Conservation (phyloP, 2,888 invertebrate genomes). For the Ophioninae sp. region DNA sequence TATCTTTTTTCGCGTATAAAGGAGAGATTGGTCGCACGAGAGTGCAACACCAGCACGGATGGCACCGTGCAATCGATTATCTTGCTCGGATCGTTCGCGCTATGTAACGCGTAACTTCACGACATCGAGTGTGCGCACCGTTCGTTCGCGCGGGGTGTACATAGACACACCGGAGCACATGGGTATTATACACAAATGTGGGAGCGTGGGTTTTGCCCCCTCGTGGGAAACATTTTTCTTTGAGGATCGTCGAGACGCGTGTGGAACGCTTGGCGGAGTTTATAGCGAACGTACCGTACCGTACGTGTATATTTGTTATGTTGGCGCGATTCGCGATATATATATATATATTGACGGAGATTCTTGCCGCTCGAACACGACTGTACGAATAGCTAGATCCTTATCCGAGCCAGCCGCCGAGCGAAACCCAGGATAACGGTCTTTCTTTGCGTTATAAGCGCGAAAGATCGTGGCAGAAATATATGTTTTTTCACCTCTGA, state of each 20-base stretch:
- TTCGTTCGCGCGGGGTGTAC: neutral
- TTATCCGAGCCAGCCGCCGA: constrained; percentile 55
- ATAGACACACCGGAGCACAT: constrained; percentile 10
- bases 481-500: constrained; percentile 21
- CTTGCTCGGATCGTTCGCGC: constrained; percentile 43
- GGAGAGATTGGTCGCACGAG: constrained; percentile 44
- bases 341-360: constrained; percentile 32
- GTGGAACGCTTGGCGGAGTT: constrained; percentile 60
- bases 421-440: constrained; percentile 54
- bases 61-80: constrained; percentile 54
- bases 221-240: constrained; percentile 66
- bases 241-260: constrained; percentile 56
- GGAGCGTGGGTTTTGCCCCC: constrained; percentile 61
- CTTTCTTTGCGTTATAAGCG: constrained; percentile 48
- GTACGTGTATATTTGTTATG: constrained; percentile 47
- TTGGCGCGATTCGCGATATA: constrained; percentile 45
- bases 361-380: constrained; percentile 59
- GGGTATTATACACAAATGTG: constrained; percentile 29
- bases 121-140: neutral
- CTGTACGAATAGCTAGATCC: constrained; percentile 60
- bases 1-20: neutral
- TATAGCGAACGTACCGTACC: constrained; percentile 1
- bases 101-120: constrained; percentile 31
- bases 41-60: constrained; percentile 7
- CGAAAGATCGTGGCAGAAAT: constrained; percentile 39